A percentile compares a stretch with the other conserved stretches of the same genome.
phyloP scores from a whole-genome alignment of 1,140 invertebrate genomes.

The Copidosoma floridanum region DNA sequence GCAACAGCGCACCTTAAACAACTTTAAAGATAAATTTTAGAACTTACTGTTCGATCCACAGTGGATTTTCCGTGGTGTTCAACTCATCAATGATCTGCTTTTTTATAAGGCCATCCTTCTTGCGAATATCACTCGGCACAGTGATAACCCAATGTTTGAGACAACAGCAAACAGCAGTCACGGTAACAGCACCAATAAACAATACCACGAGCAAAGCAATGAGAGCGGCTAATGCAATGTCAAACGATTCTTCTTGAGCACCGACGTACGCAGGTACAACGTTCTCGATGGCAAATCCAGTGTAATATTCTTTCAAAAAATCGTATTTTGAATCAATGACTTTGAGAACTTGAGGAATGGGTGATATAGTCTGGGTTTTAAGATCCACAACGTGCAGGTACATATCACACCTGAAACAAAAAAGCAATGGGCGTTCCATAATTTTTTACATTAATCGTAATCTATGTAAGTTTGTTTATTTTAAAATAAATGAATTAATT shows the following conservation, averaged over 20 bases:
- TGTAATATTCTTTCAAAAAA: slow-evolving; percentile 73
- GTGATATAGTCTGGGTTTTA: slow-evolving; percentile 70
- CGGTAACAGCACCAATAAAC: slow-evolving; percentile 82
- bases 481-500: no score
- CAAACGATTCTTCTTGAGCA: slow-evolving; percentile 70
- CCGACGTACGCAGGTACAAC: slow-evolving; percentile 65
- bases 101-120: slow-evolving; percentile 78
- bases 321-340: slow-evolving; percentile 84
- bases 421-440: not conserved
- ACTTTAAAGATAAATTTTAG: no score
- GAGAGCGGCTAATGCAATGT: slow-evolving; percentile 79
- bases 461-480: no score
- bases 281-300: slow-evolving; percentile 80
- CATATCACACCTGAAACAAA: slow-evolving; percentile 74
- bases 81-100: slow-evolving; percentile 80
- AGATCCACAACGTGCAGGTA: slow-evolving; percentile 83
- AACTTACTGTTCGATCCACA: slow-evolving; percentile 89
- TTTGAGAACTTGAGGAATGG: slow-evolving; percentile 77
- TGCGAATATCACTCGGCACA: slow-evolving; percentile 66
- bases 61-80: slow-evolving; percentile 86
- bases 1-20: no score
- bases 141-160: slow-evolving; percentile 80
- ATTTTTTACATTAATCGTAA: not conserved
- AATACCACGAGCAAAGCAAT: slow-evolving; percentile 83
- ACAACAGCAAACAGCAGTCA: slow-evolving; percentile 85